Evolutionary conservation across 2,113 vertebrate species (phyloP), one percentile per base, ranked within the genome.

Genomic region (Nyctibius bracteatus): DNA sequence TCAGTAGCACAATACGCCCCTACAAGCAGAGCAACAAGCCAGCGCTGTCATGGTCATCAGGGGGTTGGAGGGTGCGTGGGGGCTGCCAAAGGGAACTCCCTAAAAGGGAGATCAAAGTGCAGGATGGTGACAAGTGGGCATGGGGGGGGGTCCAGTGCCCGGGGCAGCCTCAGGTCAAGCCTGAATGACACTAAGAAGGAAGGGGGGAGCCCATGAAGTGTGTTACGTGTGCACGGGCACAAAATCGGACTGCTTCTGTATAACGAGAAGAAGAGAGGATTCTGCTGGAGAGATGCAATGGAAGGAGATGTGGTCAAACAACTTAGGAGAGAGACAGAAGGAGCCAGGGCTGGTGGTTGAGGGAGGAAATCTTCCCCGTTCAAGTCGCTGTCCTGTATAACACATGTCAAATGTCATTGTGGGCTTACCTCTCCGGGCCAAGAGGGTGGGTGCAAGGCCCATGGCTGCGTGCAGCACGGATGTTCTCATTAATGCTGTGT

Each of bases 401-500:
- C 25, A 14, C 13, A 3, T 35, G 19, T 27, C 43, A 82, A n/a
- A 66, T 52, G 31, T 12, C 7, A 8, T 5, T 59, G 43, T 14
- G 2, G 44, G 24, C 39, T 90, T 75, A 59, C 61, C 39, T 85
- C 18, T 89, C n/a, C 14, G 37, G 23, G 59, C n/a, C 51, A 74
- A 81, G 37, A 70, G n/a, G 13, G 15, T n/a, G 75, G 21, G 21
- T 57, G 49, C 41, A 30, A 47, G 41, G 22, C 51, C 62, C 1
- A 0, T 41, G 49, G 7, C 61, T 71, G 27, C 22, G 8, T 17
- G 54, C 37, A 58, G n/a, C 30, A 62, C n/a, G 14, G 43, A 55
- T 47, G 14, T 49, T 49, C 13, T 75, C 44, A 23, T 39, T 49
- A 55, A n/a, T 2, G 1, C n/a, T 30, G 0, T 0, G 4, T 18